Evolutionary conservation across 2,797 vertebrate genomes (phyloP).

Genomic region (Cynodonichthys magdalenae): DNA sequence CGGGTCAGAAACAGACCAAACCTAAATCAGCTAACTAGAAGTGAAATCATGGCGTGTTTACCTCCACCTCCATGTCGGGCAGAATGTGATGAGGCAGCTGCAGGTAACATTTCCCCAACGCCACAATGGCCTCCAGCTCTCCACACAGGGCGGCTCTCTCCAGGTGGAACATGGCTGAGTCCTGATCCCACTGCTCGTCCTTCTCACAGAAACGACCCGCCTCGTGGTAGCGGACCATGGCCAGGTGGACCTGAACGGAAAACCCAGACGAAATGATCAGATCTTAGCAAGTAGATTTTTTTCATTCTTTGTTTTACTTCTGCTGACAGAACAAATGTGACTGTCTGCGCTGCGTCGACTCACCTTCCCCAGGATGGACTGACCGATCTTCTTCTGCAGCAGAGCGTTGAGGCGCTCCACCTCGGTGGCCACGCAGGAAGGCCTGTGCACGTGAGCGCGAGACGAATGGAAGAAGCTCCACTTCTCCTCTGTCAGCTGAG

Average conservation of each 20-base stretch:
- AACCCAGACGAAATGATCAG: too few species aligned
- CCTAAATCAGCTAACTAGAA: neutral
- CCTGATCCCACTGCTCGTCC: slow-evolving; percentile 89
- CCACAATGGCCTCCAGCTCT: slow-evolving; percentile 94
- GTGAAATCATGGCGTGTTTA: slow-evolving; percentile 44
- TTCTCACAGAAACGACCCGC: slow-evolving; percentile 93
- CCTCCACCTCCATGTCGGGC: slow-evolving; percentile 86
- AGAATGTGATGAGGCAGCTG: slow-evolving; percentile 95
- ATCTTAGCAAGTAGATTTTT: too few species aligned
- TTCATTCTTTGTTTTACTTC: too few species aligned
- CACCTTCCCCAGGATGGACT: slow-evolving; percentile 90
- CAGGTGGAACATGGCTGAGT: slow-evolving; percentile 91
- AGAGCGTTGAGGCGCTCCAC: slow-evolving; percentile 88
- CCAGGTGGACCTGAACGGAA: slow-evolving; percentile 89
- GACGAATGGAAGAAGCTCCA: slow-evolving; percentile 93
- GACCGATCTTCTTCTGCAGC: slow-evolving; percentile 91
- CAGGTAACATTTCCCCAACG: slow-evolving; percentile 88
- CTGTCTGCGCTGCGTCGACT: too few species aligned
- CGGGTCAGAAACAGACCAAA: neutral
- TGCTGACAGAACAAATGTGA: too few species aligned
- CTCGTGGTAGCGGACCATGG: slow-evolving; percentile 95
- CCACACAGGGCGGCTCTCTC: slow-evolving; percentile 92
- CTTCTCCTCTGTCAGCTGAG: slow-evolving; percentile 90
- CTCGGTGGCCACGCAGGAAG: slow-evolving; percentile 92
- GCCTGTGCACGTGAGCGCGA: slow-evolving; percentile 88